Conservation (phyloP, 2,797 vertebrate genomes). For the Scolopax bukidnonensis region DNA sequence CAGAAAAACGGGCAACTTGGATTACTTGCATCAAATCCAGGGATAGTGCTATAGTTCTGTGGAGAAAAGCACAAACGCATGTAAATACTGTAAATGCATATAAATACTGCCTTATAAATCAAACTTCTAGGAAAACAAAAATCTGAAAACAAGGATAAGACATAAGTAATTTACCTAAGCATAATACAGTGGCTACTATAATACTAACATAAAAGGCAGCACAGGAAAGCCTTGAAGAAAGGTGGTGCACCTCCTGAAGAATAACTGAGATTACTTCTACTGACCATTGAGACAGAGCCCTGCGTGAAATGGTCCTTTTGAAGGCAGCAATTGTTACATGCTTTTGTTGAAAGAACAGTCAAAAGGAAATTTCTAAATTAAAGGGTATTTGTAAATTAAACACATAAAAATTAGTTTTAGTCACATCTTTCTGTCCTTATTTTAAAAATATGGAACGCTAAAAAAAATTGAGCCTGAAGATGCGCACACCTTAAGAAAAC, state of each 20-base stretch:
- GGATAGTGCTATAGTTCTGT: background rate
- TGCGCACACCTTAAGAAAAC: background rate
- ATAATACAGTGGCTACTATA: background rate
- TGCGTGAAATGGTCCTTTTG: background rate
- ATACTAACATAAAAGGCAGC: background rate
- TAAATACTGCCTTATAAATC: background rate
- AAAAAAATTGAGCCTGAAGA: background rate
- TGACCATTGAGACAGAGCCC: background rate
- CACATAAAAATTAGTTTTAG: background rate
- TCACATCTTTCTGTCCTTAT: background rate
- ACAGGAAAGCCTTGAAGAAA: background rate
- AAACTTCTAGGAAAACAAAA: background rate
- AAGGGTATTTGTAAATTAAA: too few relatives aligned
- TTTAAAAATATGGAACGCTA: background rate
- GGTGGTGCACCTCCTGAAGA: background rate
- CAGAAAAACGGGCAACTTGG: background rate
- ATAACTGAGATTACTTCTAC: background rate
- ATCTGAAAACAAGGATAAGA: background rate
- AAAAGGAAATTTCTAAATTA: background rate
- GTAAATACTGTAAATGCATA: background rate
- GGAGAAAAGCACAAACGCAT: background rate
- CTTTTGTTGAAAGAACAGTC: background rate
- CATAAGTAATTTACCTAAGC: background rate
- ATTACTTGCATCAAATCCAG: background rate
- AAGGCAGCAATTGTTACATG: background rate